A percentile compares a stretch with the other conserved stretches of the same genome.
Conservation (phyloP, 2,888 invertebrate genomes). For the Dendrolimus houi region DNA sequence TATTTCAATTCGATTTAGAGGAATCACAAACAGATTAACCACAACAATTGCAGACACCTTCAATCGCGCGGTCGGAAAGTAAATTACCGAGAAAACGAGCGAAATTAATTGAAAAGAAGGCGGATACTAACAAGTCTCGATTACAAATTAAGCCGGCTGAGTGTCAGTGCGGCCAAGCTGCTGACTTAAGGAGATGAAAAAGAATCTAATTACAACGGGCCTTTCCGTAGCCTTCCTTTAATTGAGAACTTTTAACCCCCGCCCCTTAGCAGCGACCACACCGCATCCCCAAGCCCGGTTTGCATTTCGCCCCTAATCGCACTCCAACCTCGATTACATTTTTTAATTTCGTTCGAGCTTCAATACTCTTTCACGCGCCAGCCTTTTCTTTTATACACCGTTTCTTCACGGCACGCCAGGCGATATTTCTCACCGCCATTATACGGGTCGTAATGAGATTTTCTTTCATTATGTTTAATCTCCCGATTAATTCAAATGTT, state of each 20-base stretch:
- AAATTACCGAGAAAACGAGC: conserved; percentile 39
- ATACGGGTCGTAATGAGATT: conserved; percentile 73
- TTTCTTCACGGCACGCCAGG: conserved; percentile 49
- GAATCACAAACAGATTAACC: conserved; percentile 4
- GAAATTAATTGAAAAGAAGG: conserved; percentile 62
- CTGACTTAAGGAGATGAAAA: conserved; percentile 70
- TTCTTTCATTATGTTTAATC: conserved; percentile 77
- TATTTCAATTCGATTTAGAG: not conserved
- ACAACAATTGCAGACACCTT: conserved; percentile 10
- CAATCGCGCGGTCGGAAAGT: conserved; percentile 41
- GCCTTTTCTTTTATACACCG: conserved; percentile 60
- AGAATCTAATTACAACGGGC: conserved; percentile 71
- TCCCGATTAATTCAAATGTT: conserved; percentile 76
- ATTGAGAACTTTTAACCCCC: conserved; percentile 62
- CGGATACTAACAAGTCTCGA: conserved; percentile 69
- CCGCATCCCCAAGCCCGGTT: conserved; percentile 36
- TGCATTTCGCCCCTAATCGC: conserved; percentile 61
- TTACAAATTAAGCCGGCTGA: conserved; percentile 71
- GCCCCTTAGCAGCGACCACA: conserved; percentile 15
- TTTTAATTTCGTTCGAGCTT: conserved; percentile 73
- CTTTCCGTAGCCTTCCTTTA: conserved; percentile 64
- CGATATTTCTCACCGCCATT: conserved; percentile 72
- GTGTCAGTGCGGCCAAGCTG: conserved; percentile 54
- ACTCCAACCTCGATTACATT: conserved; percentile 71
- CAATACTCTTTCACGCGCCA: conserved; percentile 69